Conservation (phyloP, 1,140 invertebrate species). For the Hestina assimilis region DNA sequence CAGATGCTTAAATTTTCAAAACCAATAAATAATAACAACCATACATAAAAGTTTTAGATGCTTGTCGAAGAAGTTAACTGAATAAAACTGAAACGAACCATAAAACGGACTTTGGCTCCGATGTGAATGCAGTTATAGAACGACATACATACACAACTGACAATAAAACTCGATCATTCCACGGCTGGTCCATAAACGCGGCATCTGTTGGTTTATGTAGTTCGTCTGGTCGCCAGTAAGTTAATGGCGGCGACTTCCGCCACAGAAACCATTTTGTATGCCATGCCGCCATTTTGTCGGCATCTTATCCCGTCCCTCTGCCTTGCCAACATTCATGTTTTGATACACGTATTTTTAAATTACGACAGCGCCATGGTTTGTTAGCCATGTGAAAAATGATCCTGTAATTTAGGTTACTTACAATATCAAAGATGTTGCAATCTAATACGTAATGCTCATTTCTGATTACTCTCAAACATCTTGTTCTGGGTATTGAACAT, state of each 20-base stretch:
- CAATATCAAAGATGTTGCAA: background rate
- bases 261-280: slow-evolving; percentile 35
- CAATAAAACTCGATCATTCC: slow-evolving; percentile 43
- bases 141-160: slow-evolving; percentile 29
- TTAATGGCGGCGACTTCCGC: slow-evolving; percentile 47
- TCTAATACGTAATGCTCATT: background rate
- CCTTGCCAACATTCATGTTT: slow-evolving; percentile 11
- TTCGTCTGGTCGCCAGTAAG: slow-evolving; percentile 39
- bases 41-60: slow-evolving; percentile 14
- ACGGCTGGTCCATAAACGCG: slow-evolving; percentile 39
- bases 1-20: background rate
- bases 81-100: slow-evolving; percentile 30
- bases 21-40: slow-evolving; percentile 4
- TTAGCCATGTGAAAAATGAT: slow-evolving; percentile 21
- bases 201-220: slow-evolving; percentile 43
- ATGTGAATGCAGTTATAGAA: slow-evolving; percentile 25
- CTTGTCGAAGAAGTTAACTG: slow-evolving; percentile 5
- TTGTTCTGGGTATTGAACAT: background rate
- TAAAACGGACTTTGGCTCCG: slow-evolving; percentile 29
- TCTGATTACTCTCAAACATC: background rate
- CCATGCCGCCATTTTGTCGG: slow-evolving; percentile 36
- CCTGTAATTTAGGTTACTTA: slow-evolving; percentile 13
- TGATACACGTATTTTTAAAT: slow-evolving; percentile 20
- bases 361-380: slow-evolving; percentile 22
- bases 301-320: slow-evolving; percentile 17